A percentile compares a stretch with the other conserved stretches of the same genome.
These are phyloP conservation scores for Pyrrhosoma nymphula DNA, from an alignment of 2,888 invertebrate species.

Conservation along the genomic window DNA sequence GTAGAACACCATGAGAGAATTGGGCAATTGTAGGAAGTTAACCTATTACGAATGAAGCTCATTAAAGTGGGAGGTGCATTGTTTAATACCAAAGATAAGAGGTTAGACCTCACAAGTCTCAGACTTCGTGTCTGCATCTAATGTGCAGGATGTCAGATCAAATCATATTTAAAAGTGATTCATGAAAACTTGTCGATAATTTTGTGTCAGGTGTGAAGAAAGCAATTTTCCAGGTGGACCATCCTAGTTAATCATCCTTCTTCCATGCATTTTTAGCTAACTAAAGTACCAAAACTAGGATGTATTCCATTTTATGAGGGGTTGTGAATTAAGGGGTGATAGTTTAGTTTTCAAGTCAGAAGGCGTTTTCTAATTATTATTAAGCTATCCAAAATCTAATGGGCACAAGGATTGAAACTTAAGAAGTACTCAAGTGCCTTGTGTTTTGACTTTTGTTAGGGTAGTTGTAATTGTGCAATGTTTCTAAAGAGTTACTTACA, in stretches of 20 bases:
- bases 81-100: conserved; percentile 68
- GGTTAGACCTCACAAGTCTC: conserved; percentile 67
- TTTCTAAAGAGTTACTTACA: conserved; percentile 68
- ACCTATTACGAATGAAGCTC: conserved; percentile 59
- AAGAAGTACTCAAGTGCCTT: conserved; percentile 69
- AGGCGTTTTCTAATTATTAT: conserved; percentile 65
- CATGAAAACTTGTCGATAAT: conserved; percentile 61
- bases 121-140: conserved; percentile 66
- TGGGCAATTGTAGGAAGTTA: conserved; percentile 45
- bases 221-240: conserved; percentile 67
- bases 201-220: conserved; percentile 60
- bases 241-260: conserved; percentile 69
- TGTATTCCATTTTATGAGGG: conserved; percentile 68
- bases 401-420: conserved; percentile 69
- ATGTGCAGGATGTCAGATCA: conserved; percentile 68
- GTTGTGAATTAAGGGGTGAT: conserved; percentile 69
- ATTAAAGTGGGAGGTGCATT: conserved; percentile 68
- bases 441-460: conserved; percentile 69
- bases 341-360: conserved; percentile 69
- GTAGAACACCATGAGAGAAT: conserved; percentile 51
- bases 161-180: conserved; percentile 58
- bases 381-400: conserved; percentile 68
- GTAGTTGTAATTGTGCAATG: conserved; percentile 69
- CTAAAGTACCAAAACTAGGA: conserved; percentile 69
- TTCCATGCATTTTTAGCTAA: conserved; percentile 69